Evolutionary conservation across 2,113 vertebrate genomes (phyloP).

Genomic region (Emydura subglobosa): DNA sequence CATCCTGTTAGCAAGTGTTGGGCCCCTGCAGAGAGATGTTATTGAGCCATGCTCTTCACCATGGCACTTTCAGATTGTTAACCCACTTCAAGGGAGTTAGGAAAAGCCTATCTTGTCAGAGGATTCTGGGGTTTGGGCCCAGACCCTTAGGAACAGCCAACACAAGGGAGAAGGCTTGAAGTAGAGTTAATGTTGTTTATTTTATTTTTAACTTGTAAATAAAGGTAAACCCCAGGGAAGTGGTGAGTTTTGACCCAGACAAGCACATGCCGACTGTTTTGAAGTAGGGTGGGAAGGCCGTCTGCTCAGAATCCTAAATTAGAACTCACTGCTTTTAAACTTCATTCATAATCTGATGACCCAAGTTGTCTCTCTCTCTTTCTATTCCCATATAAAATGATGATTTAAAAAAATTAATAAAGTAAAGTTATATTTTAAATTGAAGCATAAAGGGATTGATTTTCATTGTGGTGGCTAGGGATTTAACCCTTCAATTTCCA

Average conservation of each 20-base stretch:
- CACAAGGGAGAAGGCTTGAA: background rate
- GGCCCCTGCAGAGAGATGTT: background rate
- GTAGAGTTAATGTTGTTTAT: background rate
- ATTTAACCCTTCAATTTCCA: background rate
- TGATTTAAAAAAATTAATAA: background rate
- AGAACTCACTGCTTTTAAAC: background rate
- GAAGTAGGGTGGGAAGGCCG: background rate
- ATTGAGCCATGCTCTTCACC: background rate
- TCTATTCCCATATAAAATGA: background rate
- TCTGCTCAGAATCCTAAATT: slow-evolving; percentile 1
- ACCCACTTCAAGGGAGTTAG: background rate
- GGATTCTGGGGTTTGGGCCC: background rate
- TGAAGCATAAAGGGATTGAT: background rate
- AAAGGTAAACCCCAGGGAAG: background rate
- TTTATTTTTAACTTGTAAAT: slow-evolving; percentile 2
- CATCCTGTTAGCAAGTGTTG: background rate
- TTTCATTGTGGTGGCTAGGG: background rate
- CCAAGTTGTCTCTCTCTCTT: background rate
- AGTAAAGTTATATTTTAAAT: background rate
- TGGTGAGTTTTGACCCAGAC: background rate
- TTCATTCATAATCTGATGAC: background rate
- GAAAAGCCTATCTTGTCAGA: background rate
- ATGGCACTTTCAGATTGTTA: background rate
- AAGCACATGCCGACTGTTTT: background rate
- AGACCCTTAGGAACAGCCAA: background rate